phyloP scores from a whole-genome alignment of 2,888 invertebrate species.

The Drosophila ochracea region DNA sequence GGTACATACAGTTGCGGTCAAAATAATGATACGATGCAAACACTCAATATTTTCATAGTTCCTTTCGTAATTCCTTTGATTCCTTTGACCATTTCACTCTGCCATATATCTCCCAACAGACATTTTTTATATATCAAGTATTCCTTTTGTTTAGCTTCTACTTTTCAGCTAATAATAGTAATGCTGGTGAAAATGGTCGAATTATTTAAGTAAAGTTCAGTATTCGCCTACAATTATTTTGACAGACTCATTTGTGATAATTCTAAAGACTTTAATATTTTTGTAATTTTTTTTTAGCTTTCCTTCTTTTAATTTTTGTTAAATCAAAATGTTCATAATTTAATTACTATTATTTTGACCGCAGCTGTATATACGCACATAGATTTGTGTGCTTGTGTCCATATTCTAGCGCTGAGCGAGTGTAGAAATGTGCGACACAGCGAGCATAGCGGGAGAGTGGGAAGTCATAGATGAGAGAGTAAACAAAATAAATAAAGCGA shows the following conservation, averaged over 20 bases:
- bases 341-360: neutral
- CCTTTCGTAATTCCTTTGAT: neutral
- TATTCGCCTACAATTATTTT: neutral
- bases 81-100: neutral
- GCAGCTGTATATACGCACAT: slow-evolving; percentile 1
- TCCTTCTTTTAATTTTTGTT: neutral
- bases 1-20: slow-evolving; percentile 22
- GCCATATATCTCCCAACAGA: neutral
- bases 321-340: neutral
- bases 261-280: neutral
- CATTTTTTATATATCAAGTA: neutral
- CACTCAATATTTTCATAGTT: neutral
- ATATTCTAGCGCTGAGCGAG: slow-evolving; percentile 13
- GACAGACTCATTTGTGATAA: neutral
- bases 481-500: slow-evolving; percentile 23
- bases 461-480: slow-evolving; percentile 13
- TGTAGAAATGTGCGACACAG: slow-evolving; percentile 49
- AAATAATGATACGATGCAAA: neutral
- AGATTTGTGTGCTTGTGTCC: slow-evolving; percentile 4
- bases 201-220: neutral
- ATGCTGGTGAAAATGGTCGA: neutral
- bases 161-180: neutral
- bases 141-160: neutral
- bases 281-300: neutral
- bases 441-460: slow-evolving; percentile 4